A percentile compares a stretch with the other conserved stretches of the same genome.
These are phyloP conservation scores for Globodera rostochiensis DNA, from an alignment of 1,140 invertebrate genomes.

Conservation along the genomic window DNA sequence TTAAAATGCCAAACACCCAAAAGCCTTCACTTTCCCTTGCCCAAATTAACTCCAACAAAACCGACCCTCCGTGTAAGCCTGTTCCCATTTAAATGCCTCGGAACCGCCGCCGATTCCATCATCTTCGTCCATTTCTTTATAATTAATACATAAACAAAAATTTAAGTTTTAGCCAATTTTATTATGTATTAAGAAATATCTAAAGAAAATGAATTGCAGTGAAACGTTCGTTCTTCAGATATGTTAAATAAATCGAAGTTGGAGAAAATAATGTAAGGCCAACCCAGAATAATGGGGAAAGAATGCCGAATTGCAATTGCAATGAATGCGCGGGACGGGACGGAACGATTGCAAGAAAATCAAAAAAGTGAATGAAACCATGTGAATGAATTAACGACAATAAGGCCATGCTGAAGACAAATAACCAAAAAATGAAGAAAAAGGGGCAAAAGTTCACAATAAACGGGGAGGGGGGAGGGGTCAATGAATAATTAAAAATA, in stretches of 20 bases:
- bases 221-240: too few relatives aligned
- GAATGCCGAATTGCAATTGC: conserved; percentile 11
- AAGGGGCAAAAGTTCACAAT: not conserved
- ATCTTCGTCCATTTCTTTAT: not conserved
- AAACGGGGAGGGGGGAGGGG: not conserved
- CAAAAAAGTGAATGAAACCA: not conserved
- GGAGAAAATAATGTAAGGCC: not conserved
- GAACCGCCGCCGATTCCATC: not conserved
- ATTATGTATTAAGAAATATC: not conserved
- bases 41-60: conserved; percentile 1
- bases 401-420: too few relatives aligned
- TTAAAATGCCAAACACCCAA: not conserved
- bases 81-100: conserved; percentile 38
- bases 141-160: not conserved
- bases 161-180: not conserved
- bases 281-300: not conserved
- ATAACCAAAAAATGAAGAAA: not conserved
- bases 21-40: conserved; percentile 6
- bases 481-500: too few relatives aligned
- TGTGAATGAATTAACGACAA: too few relatives aligned
- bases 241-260: not conserved
- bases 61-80: conserved; percentile 41
- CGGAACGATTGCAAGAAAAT: not conserved
- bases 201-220: not conserved
- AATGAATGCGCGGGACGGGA: not conserved